Base-by-base conservation (phyloP, 2,888 invertebrate genomes). In the Branchipolynoe longqiensis region DNA sequence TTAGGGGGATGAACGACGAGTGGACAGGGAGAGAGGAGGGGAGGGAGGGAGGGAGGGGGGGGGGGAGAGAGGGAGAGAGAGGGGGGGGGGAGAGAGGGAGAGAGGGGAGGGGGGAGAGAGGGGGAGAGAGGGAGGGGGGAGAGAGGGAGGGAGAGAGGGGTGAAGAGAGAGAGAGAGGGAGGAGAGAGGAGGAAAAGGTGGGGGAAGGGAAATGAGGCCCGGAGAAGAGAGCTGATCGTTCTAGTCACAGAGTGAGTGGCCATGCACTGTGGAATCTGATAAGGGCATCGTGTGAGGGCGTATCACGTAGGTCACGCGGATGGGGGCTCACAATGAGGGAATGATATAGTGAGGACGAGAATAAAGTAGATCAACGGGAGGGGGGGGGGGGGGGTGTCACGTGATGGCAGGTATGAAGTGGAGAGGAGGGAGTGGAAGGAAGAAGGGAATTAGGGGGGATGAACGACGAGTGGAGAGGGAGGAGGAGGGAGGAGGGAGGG, bases 101-200 rank as follows among this genome's bases (percentile, higher is more conserved):
- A 25, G 36, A 4, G 28, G 3, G 69, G 28, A 6, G 36, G 28
- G 28, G 12, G 28, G 36, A 18, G 69, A 69, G 28, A 36, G 18
- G 12, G 28, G 36, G 28, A 36, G 3, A 69, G 69, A 69, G 28
- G 18, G 28, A 3, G 36, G 18, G 3, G 3, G 36, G 28, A 14
- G 3, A 18, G 69, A 40, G 22, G 28, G 82, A 48, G 58, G 58
- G 82, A 31, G 3, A 56, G 56, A 82, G 82, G 12, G 6, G 41
- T 14, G 31, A 12, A 36, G 56, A 48, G 82, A 56, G 56, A 54
- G 36, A 41, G 54, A 82, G 58, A 31, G 40, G 6, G 48, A 82
- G n/a, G n/a, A n/a, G n/a, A n/a, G n/a, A n/a, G n/a, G n/a, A n/a
- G n/a, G n/a, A n/a, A n/a, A n/a, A n/a, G n/a, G n/a, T n/a, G n/a